Conservation (phyloP, 2,888 invertebrate species). For the Taenaris catops region DNA sequence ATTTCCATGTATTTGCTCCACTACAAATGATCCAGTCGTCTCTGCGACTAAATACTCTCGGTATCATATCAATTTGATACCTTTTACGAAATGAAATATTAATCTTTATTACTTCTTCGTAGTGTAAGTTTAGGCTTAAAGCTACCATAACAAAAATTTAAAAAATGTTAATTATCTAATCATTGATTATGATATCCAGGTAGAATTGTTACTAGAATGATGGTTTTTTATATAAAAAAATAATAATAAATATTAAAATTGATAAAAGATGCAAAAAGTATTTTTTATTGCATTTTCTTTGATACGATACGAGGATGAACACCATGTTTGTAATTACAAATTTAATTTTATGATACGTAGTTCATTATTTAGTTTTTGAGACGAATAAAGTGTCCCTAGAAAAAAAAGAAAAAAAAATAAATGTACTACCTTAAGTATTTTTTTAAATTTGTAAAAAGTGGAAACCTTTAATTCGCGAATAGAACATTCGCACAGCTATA, state of each 20-base stretch:
- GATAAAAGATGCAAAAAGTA: constrained; percentile 43
- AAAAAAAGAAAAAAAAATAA: too few relatives aligned
- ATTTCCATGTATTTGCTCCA: too few relatives aligned
- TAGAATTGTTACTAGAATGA: constrained; percentile 78
- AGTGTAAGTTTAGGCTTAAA: constrained; percentile 71
- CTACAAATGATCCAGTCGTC: too few relatives aligned
- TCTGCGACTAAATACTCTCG: constrained; percentile 13
- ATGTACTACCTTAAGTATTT: too few relatives aligned
- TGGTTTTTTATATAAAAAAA: constrained; percentile 70
- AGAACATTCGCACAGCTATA: too few relatives aligned
- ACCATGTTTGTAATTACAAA: constrained; percentile 38
- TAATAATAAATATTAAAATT: constrained; percentile 48
- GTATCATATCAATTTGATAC: constrained; percentile 35
- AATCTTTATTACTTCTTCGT: constrained; percentile 66
- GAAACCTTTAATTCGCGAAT: too few relatives aligned
- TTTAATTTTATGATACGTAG: too few relatives aligned
- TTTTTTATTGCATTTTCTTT: constrained; percentile 42
- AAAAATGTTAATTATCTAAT: constrained; percentile 62
- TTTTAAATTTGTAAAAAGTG: too few relatives aligned
- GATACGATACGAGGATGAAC: constrained; percentile 39
- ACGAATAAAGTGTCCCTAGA: too few relatives aligned
- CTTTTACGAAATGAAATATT: constrained; percentile 28
- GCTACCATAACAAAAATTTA: constrained; percentile 59
- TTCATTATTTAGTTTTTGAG: too few relatives aligned
- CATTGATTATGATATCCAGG: constrained; percentile 64